Evolutionary conservation across 2,797 vertebrate genomes (phyloP).

Genomic region (Scolopax bukidnonensis): DNA sequence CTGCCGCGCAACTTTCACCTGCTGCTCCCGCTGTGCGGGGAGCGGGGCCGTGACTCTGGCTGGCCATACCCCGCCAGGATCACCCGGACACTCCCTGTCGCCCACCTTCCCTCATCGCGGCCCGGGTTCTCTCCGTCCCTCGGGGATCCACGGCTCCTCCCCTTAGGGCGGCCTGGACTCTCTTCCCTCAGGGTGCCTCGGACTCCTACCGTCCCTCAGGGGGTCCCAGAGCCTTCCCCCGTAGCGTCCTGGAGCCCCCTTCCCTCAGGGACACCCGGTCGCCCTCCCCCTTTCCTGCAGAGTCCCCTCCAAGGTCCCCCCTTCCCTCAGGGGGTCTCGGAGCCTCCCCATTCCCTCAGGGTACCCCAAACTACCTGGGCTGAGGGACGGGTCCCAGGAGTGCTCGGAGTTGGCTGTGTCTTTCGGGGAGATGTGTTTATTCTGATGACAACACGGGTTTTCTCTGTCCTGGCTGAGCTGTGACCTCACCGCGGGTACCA

Average conservation of each 20-base stretch:
- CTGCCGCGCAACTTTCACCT: background rate
- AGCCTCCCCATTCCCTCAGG: background rate
- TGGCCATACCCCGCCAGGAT: background rate
- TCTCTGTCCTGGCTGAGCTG: background rate
- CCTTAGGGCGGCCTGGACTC: background rate
- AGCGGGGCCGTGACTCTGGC: background rate
- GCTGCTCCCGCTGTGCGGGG: background rate
- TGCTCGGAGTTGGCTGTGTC: fast-evolving
- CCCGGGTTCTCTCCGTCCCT: background rate
- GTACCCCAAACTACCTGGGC: background rate
- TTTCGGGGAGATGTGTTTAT: background rate
- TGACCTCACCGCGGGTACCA: background rate
- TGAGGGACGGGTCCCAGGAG: background rate
- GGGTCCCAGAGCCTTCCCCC: background rate
- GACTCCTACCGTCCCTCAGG: background rate
- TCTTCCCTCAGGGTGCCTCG: background rate
- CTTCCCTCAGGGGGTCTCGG: background rate
- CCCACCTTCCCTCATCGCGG: background rate
- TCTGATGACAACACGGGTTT: background rate
- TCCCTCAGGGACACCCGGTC: background rate
- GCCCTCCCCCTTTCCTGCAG: background rate
- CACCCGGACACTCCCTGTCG: no score
- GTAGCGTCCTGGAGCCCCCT: background rate
- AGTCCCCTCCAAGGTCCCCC: background rate
- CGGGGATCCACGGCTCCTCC: background rate